A percentile compares a stretch with the other conserved stretches of the same genome.
Conservation (phyloP, 2,888 invertebrate species). For the Apoda limacodes region DNA sequence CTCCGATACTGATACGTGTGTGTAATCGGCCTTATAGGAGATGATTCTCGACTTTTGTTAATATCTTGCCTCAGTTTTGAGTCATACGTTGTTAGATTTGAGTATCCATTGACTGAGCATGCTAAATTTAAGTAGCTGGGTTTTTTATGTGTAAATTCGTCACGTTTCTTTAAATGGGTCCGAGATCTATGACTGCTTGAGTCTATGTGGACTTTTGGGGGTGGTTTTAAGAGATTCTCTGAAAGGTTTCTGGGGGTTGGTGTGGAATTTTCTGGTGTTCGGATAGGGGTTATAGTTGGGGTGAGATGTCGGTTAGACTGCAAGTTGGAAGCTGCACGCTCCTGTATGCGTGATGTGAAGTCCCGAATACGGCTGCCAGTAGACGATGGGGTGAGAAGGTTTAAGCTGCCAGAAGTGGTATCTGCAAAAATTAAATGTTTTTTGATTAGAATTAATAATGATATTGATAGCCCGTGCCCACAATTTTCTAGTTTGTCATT, state of each 20-base stretch:
- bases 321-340: conserved; percentile 52
- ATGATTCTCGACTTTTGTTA: conserved; percentile 78
- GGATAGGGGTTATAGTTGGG: conserved; percentile 38
- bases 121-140: conserved; percentile 91
- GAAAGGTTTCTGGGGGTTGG: conserved; percentile 27
- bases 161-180: conserved; percentile 48
- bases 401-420: conserved; percentile 73
- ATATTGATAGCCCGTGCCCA: too few relatives aligned
- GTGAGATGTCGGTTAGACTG: conserved; percentile 34
- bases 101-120: conserved; percentile 92
- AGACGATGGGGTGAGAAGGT: conserved; percentile 72
- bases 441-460: too few relatives aligned
- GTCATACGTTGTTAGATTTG: conserved; percentile 87
- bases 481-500: too few relatives aligned
- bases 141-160: conserved; percentile 71
- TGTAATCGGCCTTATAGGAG: conserved; percentile 74
- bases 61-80: conserved; percentile 81
- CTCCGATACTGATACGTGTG: conserved; percentile 57
- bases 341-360: conserved; percentile 71
- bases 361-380: conserved; percentile 67
- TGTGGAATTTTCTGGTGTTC: conserved; percentile 33
- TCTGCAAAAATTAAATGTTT: conserved; percentile 40
- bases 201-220: conserved; percentile 50
- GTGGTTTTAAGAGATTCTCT: conserved; percentile 53
- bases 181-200: conserved; percentile 48